Evolutionary conservation across 2,797 vertebrate species (phyloP).

Genomic region (Hirundo rustica): DNA sequence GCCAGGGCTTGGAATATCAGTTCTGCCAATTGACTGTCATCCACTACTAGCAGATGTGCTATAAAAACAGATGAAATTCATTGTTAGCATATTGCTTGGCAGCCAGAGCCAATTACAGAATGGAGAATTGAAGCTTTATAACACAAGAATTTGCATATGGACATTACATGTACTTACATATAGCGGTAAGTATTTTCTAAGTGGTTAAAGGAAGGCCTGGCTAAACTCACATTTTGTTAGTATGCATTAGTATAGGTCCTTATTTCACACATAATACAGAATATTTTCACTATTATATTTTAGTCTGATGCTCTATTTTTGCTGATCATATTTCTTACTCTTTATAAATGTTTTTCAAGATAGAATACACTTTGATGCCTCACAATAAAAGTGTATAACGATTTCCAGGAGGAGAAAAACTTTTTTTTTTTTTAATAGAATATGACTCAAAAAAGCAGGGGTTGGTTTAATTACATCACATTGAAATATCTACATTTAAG

Average conservation of each 20-base stretch:
- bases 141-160: constrained; percentile 32
- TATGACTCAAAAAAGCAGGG: not conserved
- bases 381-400: not conserved
- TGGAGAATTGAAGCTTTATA: not conserved
- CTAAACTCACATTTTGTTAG: not conserved
- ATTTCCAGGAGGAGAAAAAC: not conserved
- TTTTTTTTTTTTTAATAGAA: not conserved
- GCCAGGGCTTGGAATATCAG: not conserved
- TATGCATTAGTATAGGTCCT: not conserved
- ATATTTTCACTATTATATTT: not conserved
- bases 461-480: not conserved
- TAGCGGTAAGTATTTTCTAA: constrained; percentile 7
- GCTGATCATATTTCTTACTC: not conserved
- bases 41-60: constrained; percentile 52
- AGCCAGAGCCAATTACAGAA: constrained; percentile 32
- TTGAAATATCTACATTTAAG: not conserved
- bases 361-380: not conserved
- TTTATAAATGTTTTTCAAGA: not conserved
- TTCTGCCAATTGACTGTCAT: constrained; percentile 48
- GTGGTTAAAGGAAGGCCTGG: not conserved
- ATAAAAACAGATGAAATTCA: constrained; percentile 33
- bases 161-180: constrained; percentile 5
- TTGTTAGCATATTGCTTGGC: constrained; percentile 17
- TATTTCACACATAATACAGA: not conserved
- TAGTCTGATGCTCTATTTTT: not conserved